Base-by-base conservation (phyloP, 2,113 vertebrate species). In the Pelecanoides urinatrix region DNA sequence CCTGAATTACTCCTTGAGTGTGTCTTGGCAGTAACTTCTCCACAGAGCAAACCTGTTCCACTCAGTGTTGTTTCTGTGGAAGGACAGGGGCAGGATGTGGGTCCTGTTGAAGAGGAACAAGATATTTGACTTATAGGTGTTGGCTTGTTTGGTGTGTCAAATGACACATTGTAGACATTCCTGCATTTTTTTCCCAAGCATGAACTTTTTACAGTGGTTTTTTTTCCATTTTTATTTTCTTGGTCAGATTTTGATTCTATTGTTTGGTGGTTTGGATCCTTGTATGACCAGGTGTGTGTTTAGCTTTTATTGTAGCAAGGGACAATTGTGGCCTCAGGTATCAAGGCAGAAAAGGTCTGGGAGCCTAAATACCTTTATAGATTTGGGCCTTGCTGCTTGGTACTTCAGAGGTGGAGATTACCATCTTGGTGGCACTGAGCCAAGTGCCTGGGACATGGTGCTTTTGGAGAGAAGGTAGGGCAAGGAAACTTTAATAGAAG, bases 21-120 rank as follows among this genome's bases (percentile, higher is more conserved):
- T 75, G 38, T 74, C 26, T 78, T 94, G 66, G 47, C 66, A 44
- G 32, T 56, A 75, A 68, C 9, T 56, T 84, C 42, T 61, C 19
- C 29, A 29, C 16, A 90, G 47, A 85, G 7, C 65, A 95, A 92
- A 93, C 20, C 21, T 27, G 6, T 93, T 81, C 36, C 20, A 16
- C 36, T 74, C 30, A 36, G 3, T 53, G 17, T 45, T 67, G 4
- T 68, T 8, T 30, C 36, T 73, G 21, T 70, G 29, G 18, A 72
- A 47, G n/a, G 56, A 16, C 20, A 72, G 77, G 18, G 58, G 10
- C 66, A 94, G 96, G 96, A 97, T 86, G 53, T 93, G 27, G 49
- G 90, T 95, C 96, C 90, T 95, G 66, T 34, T 90, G 74, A 88
- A 81, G 32, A 72, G 78, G 70, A 93, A 87, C 56, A 90, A 40